These are phyloP conservation scores for Sphyrna mokarran DNA, from an alignment of 2,113 vertebrate genomes.

Conservation along the genomic window DNA sequence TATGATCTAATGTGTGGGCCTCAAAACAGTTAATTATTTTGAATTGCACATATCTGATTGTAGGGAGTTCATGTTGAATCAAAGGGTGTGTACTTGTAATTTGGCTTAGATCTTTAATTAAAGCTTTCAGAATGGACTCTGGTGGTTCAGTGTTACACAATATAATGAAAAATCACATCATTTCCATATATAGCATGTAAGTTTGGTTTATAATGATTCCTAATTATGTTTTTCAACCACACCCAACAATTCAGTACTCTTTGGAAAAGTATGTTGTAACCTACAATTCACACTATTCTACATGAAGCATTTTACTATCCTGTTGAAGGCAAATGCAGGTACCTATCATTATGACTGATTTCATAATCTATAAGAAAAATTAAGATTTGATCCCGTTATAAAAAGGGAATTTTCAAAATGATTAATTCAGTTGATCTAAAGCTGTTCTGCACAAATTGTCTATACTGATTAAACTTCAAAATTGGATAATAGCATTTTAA, in stretches of 20 bases:
- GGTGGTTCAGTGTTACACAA: not conserved
- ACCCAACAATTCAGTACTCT: not conserved
- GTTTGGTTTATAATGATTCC: not conserved
- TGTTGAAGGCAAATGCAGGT: not conserved
- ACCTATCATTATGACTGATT: not conserved
- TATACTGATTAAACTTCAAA: not conserved
- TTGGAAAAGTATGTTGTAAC: not conserved
- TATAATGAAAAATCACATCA: not conserved
- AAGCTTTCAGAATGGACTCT: not conserved
- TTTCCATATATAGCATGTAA: conserved; percentile 8
- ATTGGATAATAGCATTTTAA: not conserved
- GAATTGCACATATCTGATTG: conserved; percentile 7
- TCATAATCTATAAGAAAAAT: not conserved
- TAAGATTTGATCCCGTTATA: not conserved
- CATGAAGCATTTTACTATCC: not conserved
- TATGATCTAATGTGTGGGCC: not conserved
- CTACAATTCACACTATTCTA: not conserved
- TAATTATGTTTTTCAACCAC: not conserved
- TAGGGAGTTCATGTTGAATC: not conserved
- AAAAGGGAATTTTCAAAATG: not conserved
- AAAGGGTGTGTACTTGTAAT: not conserved
- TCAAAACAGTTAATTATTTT: conserved; percentile 21
- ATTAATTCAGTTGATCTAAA: not conserved
- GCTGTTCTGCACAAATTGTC: not conserved
- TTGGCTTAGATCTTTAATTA: not conserved